A percentile compares a stretch with the other conserved stretches of the same genome.
phyloP scores from a whole-genome alignment of 1,140 invertebrate species.

The Bombus picipes region DNA sequence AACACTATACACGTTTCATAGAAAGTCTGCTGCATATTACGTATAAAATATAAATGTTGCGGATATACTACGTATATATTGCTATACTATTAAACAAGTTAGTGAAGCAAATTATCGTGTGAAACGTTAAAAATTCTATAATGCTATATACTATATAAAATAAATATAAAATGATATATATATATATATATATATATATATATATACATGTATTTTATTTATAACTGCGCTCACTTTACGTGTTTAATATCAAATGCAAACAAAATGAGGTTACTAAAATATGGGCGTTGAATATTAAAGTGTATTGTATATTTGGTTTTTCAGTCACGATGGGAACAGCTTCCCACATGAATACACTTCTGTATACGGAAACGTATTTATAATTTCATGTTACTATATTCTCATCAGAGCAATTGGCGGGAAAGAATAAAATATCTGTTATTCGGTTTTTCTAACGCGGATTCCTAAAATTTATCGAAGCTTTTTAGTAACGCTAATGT shows the following conservation, averaged over 20 bases:
- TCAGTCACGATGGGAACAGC: neutral
- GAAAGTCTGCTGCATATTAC: no score
- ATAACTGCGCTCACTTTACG: neutral
- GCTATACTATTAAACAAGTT: neutral
- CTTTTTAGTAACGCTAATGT: constrained; percentile 24
- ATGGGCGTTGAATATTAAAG: neutral
- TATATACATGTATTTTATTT: no score
- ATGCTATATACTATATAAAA: neutral
- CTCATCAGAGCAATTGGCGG: neutral
- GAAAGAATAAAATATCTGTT: neutral
- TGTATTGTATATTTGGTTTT: neutral
- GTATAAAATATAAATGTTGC: no score
- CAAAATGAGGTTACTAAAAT: neutral
- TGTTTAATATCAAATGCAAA: neutral
- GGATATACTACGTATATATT: no score
- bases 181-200: no score
- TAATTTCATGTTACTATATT: neutral
- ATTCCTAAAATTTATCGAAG: constrained; percentile 25
- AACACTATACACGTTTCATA: no score
- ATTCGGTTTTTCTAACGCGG: constrained; percentile 10
- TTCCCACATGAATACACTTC: neutral
- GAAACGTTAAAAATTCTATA: neutral
- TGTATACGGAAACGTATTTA: neutral
- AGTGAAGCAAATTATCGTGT: neutral
- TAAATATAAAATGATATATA: neutral